phyloP scores from a whole-genome alignment of 2,113 vertebrate species.

The Equus przewalskii region DNA sequence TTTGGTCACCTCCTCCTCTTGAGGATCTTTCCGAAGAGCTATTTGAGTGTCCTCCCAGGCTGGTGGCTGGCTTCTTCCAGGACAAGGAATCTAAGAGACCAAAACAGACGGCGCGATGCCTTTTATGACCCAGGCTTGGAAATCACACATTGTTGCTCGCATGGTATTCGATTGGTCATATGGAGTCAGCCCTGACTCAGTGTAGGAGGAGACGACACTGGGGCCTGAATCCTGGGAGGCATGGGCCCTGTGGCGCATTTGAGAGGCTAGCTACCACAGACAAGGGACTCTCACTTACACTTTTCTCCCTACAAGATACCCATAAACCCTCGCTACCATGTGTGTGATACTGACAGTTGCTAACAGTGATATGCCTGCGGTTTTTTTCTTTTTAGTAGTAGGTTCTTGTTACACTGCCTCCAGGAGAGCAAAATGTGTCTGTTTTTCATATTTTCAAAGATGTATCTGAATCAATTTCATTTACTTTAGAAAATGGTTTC shows the following conservation, averaged over 20 bases:
- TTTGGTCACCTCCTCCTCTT: background rate
- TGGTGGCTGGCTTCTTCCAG: background rate
- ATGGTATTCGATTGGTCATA: background rate
- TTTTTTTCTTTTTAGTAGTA: background rate
- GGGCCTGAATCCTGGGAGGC: background rate
- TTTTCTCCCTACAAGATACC: background rate
- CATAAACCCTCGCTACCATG: background rate
- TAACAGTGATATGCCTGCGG: background rate
- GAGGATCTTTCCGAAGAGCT: background rate
- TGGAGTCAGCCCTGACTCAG: background rate
- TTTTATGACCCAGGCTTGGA: background rate
- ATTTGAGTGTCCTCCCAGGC: background rate
- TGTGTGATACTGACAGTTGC: background rate
- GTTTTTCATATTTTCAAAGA: background rate
- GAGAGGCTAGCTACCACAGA: background rate
- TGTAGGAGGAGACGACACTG: background rate
- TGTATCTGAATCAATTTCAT: background rate
- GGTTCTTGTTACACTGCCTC: background rate
- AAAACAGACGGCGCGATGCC: background rate
- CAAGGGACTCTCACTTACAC: background rate
- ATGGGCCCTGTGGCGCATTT: background rate
- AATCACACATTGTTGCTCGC: background rate
- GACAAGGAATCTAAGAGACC: background rate
- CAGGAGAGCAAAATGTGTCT: background rate
- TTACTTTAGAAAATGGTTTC: background rate